Evolutionary conservation across 2,888 invertebrate genomes (phyloP).

Genomic region (Ornithoptera alexandrae): DNA sequence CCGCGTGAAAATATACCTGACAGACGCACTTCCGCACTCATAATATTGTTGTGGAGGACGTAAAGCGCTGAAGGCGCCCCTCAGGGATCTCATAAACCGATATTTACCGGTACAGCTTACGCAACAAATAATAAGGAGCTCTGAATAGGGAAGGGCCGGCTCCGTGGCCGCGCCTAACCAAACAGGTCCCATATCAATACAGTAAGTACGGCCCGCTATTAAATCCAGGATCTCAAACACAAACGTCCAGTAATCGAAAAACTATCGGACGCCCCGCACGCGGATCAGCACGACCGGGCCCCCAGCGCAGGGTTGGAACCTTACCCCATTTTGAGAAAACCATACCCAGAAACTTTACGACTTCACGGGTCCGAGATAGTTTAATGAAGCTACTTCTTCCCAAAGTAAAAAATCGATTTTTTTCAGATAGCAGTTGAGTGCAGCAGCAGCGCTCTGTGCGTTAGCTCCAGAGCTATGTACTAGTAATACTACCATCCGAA

Average conservation of each 20-base stretch:
- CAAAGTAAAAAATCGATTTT: slow-evolving; percentile 5
- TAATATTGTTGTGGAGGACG: no score
- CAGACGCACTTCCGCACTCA: no score
- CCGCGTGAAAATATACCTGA: no score
- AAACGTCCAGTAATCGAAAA: slow-evolving; percentile 37
- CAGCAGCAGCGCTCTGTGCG: no score
- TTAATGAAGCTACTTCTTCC: slow-evolving; percentile 13
- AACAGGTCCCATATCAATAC: slow-evolving; percentile 33
- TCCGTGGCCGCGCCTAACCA: slow-evolving; percentile 28
- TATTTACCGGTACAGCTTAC: slow-evolving; percentile 20
- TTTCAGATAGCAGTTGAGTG: neutral
- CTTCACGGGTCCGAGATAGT: slow-evolving; percentile 19
- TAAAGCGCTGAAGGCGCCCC: neutral
- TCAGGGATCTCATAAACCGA: slow-evolving; percentile 5
- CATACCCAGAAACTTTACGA: slow-evolving; percentile 23
- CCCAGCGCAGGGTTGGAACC: slow-evolving; percentile 16
- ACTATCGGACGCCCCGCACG: slow-evolving; percentile 28
- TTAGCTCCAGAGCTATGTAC: no score
- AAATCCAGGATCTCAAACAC: slow-evolving; percentile 37
- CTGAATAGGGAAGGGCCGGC: slow-evolving; percentile 1
- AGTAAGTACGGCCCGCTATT: slow-evolving; percentile 33
- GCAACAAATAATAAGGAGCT: slow-evolving; percentile 26
- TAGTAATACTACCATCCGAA: no score
- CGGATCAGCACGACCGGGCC: slow-evolving; percentile 1
- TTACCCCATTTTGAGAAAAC: slow-evolving; percentile 27